These are phyloP conservation scores for Diadema setosum DNA, from an alignment of 35 echinoderm and acorn worm species.

Conservation along the genomic window DNA sequence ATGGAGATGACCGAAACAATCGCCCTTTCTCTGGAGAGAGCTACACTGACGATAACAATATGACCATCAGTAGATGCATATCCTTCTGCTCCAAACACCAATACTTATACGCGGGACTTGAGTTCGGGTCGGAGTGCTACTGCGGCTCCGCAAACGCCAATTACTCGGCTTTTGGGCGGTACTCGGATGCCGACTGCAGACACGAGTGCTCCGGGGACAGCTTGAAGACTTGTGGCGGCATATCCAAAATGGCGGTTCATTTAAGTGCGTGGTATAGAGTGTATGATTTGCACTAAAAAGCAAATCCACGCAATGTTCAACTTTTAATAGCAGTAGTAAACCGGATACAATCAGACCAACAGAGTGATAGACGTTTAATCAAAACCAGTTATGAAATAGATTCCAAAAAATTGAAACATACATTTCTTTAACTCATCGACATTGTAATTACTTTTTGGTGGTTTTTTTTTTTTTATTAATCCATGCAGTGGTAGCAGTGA, in stretches of 20 bases:
- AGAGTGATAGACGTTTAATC: no score
- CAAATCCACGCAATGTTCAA: no score
- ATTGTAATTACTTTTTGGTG: no score
- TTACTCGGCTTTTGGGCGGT: neutral
- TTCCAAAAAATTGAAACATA: no score
- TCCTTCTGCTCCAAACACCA: neutral
- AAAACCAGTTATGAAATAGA: no score
- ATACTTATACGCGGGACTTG: neutral
- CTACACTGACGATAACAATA: neutral
- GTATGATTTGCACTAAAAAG: no score
- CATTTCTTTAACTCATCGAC: no score
- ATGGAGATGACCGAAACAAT: neutral
- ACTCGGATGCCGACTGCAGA: neutral
- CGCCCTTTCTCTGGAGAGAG: neutral
- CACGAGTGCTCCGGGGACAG: neutral
- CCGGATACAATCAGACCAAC: no score
- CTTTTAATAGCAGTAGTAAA: no score
- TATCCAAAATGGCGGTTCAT: neutral
- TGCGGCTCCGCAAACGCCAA: neutral
- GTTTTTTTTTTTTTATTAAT: no score
- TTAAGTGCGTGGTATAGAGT: no score
- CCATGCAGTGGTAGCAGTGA: no score
- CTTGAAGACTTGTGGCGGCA: neutral
- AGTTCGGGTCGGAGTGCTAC: constrained; percentile 4
- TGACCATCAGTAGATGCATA: neutral